Evolutionary conservation across 2,797 vertebrate species (phyloP).

Genomic region (Falco concolor): DNA sequence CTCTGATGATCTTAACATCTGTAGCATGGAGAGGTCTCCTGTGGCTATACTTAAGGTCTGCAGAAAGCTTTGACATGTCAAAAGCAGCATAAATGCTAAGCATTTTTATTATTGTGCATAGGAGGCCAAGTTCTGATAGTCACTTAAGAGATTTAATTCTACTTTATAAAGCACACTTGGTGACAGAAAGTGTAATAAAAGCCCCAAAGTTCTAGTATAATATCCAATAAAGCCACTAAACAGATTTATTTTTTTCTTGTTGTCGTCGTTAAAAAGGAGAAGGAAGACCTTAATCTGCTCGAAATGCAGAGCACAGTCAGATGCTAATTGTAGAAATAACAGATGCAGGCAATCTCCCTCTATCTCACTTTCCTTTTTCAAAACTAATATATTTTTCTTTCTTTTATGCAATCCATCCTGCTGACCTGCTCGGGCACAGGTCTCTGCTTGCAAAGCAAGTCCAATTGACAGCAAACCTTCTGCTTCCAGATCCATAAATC

Average conservation of each 20-base stretch:
- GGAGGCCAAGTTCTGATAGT: background rate
- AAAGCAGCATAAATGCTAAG: background rate
- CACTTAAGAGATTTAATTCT: background rate
- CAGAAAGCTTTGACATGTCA: background rate
- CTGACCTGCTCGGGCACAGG: conserved; percentile 5
- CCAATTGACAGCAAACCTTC: background rate
- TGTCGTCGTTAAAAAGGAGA: background rate
- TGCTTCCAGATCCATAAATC: conserved; percentile 15
- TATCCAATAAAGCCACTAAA: background rate
- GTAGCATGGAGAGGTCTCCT: background rate
- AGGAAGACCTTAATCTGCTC: background rate
- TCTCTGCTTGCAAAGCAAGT: conserved; percentile 34
- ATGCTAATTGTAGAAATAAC: conserved; percentile 48
- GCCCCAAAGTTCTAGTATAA: background rate
- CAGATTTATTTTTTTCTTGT: background rate
- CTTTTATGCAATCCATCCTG: conserved; percentile 17
- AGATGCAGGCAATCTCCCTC: background rate
- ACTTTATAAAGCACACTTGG: background rate
- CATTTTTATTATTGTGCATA: background rate
- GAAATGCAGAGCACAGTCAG: background rate
- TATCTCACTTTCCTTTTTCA: background rate
- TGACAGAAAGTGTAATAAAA: background rate
- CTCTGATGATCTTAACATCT: background rate
- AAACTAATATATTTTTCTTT: conserved; percentile 19
- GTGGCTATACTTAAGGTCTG: background rate